Conservation (phyloP, 1,140 invertebrate genomes). For the Lamellibrachia luymesi region DNA sequence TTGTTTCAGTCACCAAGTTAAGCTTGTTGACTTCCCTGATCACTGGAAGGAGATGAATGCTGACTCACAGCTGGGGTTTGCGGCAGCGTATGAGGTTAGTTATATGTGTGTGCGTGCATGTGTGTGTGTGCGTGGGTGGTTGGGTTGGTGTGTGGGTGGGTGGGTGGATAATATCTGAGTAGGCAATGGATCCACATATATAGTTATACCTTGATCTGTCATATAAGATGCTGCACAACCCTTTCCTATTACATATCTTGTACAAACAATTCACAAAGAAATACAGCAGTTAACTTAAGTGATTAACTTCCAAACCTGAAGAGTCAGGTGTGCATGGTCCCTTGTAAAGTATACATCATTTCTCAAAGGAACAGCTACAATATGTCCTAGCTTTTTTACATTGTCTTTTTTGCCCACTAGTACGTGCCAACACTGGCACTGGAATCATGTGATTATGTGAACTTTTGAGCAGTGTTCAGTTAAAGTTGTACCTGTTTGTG, state of each 20-base stretch:
- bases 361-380: too few relatives aligned
- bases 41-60: background rate
- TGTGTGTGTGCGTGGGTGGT: too few relatives aligned
- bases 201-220: too few relatives aligned
- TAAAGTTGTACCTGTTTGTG: background rate
- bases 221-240: too few relatives aligned
- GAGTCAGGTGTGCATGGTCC: too few relatives aligned
- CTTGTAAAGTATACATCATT: too few relatives aligned
- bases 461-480: background rate
- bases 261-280: background rate
- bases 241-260: too few relatives aligned
- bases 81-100: background rate
- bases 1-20: background rate
- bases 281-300: too few relatives aligned
- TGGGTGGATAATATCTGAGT: background rate
- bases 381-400: too few relatives aligned
- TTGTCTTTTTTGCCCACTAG: background rate
- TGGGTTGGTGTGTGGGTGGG: background rate
- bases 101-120: too few relatives aligned
- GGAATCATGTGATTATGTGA: background rate
- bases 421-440: background rate
- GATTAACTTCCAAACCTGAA: too few relatives aligned
- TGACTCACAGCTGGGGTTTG: background rate
- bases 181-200: background rate
- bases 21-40: background rate